Evolutionary conservation across 2,113 vertebrate genomes (phyloP), one percentile per base, ranked within the genome.

Genomic region (Leptodactylus fuscus): DNA sequence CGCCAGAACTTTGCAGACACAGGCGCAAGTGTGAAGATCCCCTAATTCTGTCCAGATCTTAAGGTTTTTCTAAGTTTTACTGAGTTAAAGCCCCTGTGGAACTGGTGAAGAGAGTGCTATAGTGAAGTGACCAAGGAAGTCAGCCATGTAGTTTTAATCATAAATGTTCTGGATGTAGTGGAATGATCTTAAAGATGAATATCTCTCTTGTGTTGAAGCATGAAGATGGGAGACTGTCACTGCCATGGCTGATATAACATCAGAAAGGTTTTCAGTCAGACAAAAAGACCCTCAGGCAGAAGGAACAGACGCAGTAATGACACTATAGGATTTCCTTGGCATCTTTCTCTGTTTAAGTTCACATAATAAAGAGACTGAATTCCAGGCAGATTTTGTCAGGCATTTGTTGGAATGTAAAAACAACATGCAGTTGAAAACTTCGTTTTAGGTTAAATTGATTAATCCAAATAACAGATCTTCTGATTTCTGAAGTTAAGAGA

Each of bases 121-220:
- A 5, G 15, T 65, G 60, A 65, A 15, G 27, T 65, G 16, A 65
- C 27, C 60, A 32, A 65, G 12, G 11, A 65, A 16, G 58, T 13
- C 58, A 27, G 58, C 24, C 24, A 24, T 62, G 29, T 62, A 22
- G 55, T n/a, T 24, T 11, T 7, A 18, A 32, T 34, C 62, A 67
- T n/a, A 67, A 67, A 67, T 32, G 36, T 67, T 20, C 29, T 34
- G 18, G 29, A 67, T 65, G 29, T 34, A 65, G 29, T 6, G 27
- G 62, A 16, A 65, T 18, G 29, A 13, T 65, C 27, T 32, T 18
- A 62, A 29, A 32, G 62, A 65, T 65, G 29, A 65, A 34, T 65
- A 67, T 67, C 16, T 34, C 62, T 65, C 27, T 67, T 67, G 32
- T 67, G 62, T 67, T 36, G 27, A 36, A 67, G 36, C 62, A 67